A percentile compares a stretch with the other conserved stretches of the same genome.
phyloP scores from a whole-genome alignment of 2,113 vertebrate species.

The Phaetusa simplex region DNA sequence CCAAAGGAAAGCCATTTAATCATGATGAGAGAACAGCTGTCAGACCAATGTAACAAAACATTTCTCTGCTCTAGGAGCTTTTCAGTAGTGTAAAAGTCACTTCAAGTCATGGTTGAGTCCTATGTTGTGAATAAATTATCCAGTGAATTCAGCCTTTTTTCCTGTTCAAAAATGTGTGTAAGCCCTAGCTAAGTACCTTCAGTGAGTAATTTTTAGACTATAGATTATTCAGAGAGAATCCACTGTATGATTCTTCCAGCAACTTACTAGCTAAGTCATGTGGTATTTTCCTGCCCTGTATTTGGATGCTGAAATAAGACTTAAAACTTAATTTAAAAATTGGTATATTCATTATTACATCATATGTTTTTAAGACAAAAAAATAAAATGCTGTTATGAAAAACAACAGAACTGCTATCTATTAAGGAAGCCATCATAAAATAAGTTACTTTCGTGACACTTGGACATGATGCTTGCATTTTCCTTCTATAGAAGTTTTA shows the following conservation, averaged over 20 bases:
- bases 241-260: neutral
- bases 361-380: neutral
- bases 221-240: neutral
- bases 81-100: neutral
- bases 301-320: neutral
- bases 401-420: neutral
- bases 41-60: neutral
- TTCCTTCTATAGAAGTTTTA: neutral
- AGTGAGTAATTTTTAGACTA: neutral
- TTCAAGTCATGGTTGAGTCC: neutral
- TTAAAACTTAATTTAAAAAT: neutral
- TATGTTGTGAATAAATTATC: slow-evolving; percentile 3
- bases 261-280: neutral
- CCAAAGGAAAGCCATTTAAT: slow-evolving; percentile 34
- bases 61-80: neutral
- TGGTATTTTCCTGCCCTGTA: neutral
- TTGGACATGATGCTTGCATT: neutral
- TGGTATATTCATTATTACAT: neutral
- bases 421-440: neutral
- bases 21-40: neutral
- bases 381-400: neutral
- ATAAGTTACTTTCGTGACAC: neutral
- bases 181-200: neutral
- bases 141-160: neutral
- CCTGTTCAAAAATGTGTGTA: neutral